These are phyloP conservation scores for Dynastes tityus DNA, from an alignment of 2,888 invertebrate genomes.

Conservation along the genomic window DNA sequence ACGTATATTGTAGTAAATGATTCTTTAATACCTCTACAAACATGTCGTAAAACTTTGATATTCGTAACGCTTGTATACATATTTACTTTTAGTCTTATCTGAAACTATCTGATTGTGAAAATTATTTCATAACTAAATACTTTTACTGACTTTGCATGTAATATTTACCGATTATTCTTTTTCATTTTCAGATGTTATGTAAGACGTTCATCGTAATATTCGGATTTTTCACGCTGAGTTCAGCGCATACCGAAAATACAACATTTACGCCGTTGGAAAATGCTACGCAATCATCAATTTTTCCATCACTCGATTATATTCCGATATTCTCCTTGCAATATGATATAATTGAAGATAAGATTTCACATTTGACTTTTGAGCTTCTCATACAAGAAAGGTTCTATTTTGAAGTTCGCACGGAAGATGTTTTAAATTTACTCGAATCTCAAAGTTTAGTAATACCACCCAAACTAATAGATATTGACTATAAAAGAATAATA, in stretches of 20 bases:
- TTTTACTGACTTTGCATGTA: no score
- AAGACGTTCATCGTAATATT: background rate
- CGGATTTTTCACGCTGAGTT: background rate
- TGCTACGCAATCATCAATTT: background rate
- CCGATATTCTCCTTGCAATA: conserved; percentile 36
- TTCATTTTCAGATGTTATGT: conserved; percentile 29
- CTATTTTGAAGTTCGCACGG: conserved; percentile 2
- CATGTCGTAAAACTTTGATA: background rate
- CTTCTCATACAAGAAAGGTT: background rate
- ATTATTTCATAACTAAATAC: background rate
- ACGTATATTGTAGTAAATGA: background rate
- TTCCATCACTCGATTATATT: background rate
- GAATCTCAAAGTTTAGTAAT: conserved; percentile 9
- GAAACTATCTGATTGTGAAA: background rate
- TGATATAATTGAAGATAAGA: conserved; percentile 15
- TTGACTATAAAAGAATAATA: conserved; percentile 15
- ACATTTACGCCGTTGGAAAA: background rate
- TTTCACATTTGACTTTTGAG: conserved; percentile 7
- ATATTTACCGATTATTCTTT: background rate
- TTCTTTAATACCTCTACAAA: background rate
- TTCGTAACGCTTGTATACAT: background rate
- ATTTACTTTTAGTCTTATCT: conserved; percentile 10
- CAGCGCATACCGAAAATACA: conserved; percentile 1
- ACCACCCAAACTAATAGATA: conserved; percentile 3
- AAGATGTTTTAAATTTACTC: conserved; percentile 27